phyloP scores from a whole-genome alignment of 2,113 vertebrate species.

The Sapajus apella region DNA sequence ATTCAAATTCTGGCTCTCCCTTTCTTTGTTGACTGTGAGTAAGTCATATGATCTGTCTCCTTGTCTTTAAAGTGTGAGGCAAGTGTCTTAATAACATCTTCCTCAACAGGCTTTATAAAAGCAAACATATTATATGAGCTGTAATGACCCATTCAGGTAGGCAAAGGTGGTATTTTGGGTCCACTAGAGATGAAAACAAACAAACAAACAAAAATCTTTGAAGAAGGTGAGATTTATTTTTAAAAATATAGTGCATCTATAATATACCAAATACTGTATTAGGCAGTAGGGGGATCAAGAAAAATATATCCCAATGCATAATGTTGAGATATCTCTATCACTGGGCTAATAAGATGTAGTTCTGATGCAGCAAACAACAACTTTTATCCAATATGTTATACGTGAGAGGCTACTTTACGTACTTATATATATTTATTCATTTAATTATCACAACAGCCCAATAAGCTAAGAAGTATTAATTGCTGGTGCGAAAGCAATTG shows the following conservation, averaged over 20 bases:
- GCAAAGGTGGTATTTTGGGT: background rate
- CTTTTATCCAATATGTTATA: background rate
- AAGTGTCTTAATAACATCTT: background rate
- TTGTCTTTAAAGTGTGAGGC: background rate
- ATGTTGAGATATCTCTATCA: background rate
- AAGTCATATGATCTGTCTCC: background rate
- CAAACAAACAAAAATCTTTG: background rate
- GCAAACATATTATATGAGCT: background rate
- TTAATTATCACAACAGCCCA: background rate
- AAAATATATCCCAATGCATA: background rate
- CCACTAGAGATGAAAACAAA: background rate
- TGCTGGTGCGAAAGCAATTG: no score
- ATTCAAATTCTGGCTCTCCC: background rate
- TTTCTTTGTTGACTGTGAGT: background rate
- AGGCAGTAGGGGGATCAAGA: background rate
- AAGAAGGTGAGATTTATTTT: background rate
- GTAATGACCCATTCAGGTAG: background rate
- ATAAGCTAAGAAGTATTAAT: background rate
- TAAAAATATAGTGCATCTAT: background rate
- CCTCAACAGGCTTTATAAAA: background rate
- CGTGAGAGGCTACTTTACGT: background rate
- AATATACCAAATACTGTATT: background rate
- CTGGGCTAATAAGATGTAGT: background rate
- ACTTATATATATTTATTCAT: background rate
- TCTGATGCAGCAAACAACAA: background rate